Evolutionary conservation across 2,113 vertebrate species (phyloP).

Genomic region (Rhizomys pruinosus): DNA sequence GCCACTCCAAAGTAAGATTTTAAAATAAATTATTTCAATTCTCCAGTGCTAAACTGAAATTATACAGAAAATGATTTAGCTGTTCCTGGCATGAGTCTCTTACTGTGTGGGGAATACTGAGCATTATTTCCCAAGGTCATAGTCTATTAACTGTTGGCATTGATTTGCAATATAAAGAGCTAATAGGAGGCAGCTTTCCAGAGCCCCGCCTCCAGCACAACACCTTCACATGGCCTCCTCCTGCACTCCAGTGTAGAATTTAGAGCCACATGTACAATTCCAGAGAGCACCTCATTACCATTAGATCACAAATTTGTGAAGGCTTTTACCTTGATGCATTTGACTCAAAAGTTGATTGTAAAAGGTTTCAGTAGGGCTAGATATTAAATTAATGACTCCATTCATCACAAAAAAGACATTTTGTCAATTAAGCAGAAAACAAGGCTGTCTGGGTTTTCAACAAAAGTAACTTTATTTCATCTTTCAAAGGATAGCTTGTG

Average conservation of each 20-base stretch:
- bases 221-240: neutral
- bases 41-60: slow-evolving; percentile 36
- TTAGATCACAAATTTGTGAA: slow-evolving; percentile 4
- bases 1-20: neutral
- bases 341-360: slow-evolving; percentile 48
- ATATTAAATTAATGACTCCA: slow-evolving; percentile 64
- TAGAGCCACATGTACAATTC: neutral
- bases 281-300: neutral
- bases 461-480: slow-evolving; percentile 23
- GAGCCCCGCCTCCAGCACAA: neutral
- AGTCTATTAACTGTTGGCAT: neutral
- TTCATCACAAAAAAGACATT: slow-evolving; percentile 61
- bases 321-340: slow-evolving; percentile 57
- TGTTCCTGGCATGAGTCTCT: neutral
- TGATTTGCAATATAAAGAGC: neutral
- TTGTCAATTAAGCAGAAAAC: slow-evolving; percentile 61
- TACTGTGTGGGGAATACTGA: slow-evolving; percentile 27
- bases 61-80: slow-evolving; percentile 34
- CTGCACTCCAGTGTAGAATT: neutral
- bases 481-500: slow-evolving; percentile 18
- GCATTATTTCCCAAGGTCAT: slow-evolving; percentile 8
- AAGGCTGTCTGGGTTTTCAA: neutral
- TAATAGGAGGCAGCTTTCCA: neutral
- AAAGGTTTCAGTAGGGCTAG: slow-evolving; percentile 47
- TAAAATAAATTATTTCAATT: neutral